Evolutionary conservation across 2,797 vertebrate species (phyloP), one percentile per base, ranked within the genome.

Genomic region (Zenarchopterus dispar): DNA sequence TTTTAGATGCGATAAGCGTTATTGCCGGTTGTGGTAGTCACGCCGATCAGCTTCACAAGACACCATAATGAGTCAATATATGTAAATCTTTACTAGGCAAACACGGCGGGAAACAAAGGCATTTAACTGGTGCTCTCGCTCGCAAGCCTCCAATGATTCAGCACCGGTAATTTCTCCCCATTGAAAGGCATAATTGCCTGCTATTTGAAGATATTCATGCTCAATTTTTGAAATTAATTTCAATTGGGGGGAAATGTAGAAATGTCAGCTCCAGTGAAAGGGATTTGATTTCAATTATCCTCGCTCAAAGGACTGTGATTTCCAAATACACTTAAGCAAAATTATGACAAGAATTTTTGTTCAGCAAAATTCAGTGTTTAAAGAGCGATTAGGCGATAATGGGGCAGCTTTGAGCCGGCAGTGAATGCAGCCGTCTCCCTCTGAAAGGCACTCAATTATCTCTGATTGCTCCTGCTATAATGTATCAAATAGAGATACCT

Each of bases 201-300:
- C 97, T 98, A 99, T 99, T 99, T 99, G 97, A 98, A 98, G 97
- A 99, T 98, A 99, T 99, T 99, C 97, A 99, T 98, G 98, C 98
- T 99, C 97, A 99, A 99, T 99, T 99, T 99, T 99, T 98, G 96
- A 99, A 99, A 99, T 98, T 99, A 99, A 98, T 99, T 99, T 99
- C 97, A 99, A 98, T 99, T 98, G 97, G 97, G 97, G 97, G 97
- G 97, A 99, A 99, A 99, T 98, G 98, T 97, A 99, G 97, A 99
- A 99, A 99, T 99, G 98, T 99, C 98, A 99, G 96, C 96, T 97
- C 96, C 97, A 97, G 97, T 99, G 98, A 99, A 99, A 99, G 96
- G 98, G 98, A 98, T 99, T 99, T 99, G 98, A 99, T 99, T 99
- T 99, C 98, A 99, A 99, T 99, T 99, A 99, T 99, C 96, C 96